Evolutionary conservation across 1,140 invertebrate species (phyloP), one percentile per base, ranked within the genome.

Genomic region (Sipha flava): DNA sequence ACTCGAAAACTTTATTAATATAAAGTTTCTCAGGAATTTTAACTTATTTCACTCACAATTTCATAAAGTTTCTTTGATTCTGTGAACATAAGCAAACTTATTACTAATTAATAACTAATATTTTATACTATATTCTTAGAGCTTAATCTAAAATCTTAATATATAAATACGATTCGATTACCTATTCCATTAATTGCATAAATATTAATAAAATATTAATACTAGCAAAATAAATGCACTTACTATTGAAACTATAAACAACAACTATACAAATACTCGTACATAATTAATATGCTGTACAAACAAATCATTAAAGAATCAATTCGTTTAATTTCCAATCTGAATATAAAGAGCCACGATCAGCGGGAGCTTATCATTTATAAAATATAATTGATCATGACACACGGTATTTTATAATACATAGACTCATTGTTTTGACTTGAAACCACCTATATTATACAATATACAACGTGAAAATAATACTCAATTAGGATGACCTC

Each of bases 401-500:
- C 49, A 54, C 45, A n/a, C 18, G 47, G 34, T 75, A 40, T 23
- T n/a, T 54, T 34, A 34, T 23, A 54, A 23, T 21, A 75, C 16
- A 7, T 54, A 59, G 26, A 29, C 9, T 54, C 47, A 75, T 75
- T 52, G 70, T 75, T 40, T 54, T 75, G 31, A 54, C 10, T n/a
- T 9, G 23, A 23, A n/a, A 54, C 70, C 70, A 23, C 47, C 47
- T 37, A n/a, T 54, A 47, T 75, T 37, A 54, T 54, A 52, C 31
- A 52, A 52, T 54, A 49, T 47, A 72, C 47, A 37, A 75, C 70
- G 70, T 75, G 18, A 75, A 31, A 54, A 75, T 72, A 52, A 75
- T 59, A 77, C 14, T 59, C 73, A 59, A 77, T 77, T 77, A 26
- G 14, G 31, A n/a, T n/a, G 49, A 77, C 73, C 73, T 77, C 59